Percentiles rank a stretch among this genome's conserved stretches.
These are phyloP conservation scores for Cladorhizidae sp. DNA, from an alignment of 37 sponge, comb jelly and placozoan genomes.

Conservation along the genomic window DNA sequence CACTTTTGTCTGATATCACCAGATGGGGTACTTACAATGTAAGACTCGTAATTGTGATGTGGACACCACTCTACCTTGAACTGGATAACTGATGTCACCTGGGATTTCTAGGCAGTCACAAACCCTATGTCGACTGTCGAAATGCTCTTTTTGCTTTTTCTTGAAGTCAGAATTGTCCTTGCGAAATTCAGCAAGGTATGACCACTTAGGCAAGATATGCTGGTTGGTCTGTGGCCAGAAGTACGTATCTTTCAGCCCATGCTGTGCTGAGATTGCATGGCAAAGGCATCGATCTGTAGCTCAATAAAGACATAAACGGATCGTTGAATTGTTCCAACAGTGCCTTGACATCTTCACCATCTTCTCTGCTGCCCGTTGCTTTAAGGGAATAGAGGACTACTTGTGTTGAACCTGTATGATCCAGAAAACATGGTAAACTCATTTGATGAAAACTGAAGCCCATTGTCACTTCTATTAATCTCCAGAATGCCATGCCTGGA, in stretches of 20 bases:
- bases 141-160: conserved; percentile 36
- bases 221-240: conserved; percentile 25
- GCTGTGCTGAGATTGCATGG: conserved; percentile 52
- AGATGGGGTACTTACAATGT: too few relatives aligned
- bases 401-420: conserved; percentile 22
- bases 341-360: conserved; percentile 51
- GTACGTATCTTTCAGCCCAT: conserved; percentile 50
- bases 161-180: conserved; percentile 1
- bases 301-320: conserved; percentile 34
- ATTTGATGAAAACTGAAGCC: conserved; percentile 31
- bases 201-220: conserved; percentile 46
- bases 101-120: not conserved
- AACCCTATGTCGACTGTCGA: conserved; percentile 34
- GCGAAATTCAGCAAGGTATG: conserved; percentile 30
- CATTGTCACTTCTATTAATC: conserved; percentile 30
- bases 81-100: conserved; percentile 9
- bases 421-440: conserved; percentile 38
- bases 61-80: too few relatives aligned
- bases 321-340: conserved; percentile 16
- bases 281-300: conserved; percentile 50
- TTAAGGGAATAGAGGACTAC: conserved; percentile 57
- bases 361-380: conserved; percentile 61
- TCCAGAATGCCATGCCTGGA: conserved; percentile 42
- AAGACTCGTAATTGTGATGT: too few relatives aligned
- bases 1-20: too few relatives aligned